A percentile compares a stretch with the other conserved stretches of the same genome.
These are phyloP conservation scores for Paracentrotus lividus DNA, from an alignment of 53 echinoderm and acorn worm genomes.

Conservation along the genomic window DNA sequence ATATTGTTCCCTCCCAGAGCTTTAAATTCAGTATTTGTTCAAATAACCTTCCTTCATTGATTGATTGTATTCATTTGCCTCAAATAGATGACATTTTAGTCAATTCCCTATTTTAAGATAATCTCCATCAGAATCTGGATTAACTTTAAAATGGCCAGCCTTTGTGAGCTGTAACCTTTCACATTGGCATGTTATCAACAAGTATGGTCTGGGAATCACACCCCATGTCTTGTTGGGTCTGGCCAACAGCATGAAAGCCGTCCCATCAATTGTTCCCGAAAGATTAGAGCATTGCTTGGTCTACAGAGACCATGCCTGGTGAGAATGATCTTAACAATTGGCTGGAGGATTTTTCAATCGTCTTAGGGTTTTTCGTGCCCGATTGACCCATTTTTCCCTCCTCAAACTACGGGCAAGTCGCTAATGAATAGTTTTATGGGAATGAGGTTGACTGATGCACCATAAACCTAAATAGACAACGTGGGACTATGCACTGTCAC, in stretches of 20 bases:
- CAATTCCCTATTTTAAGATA: neutral
- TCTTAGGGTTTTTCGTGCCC: constrained; percentile 20
- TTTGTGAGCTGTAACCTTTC: neutral
- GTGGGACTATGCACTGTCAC: constrained; percentile 6
- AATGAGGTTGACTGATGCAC: constrained; percentile 56
- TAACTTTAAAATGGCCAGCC: neutral
- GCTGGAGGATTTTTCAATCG: constrained; percentile 52
- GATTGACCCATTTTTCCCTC: constrained; percentile 43
- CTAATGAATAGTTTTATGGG: constrained; percentile 47
- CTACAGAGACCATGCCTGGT: constrained; percentile 22
- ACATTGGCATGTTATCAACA: neutral
- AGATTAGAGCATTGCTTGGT: constrained; percentile 50
- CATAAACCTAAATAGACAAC: neutral
- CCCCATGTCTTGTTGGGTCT: constrained; percentile 34
- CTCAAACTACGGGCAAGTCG: constrained; percentile 21
- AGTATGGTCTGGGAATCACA: constrained; percentile 25
- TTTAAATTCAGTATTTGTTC: neutral
- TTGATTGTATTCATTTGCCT: neutral
- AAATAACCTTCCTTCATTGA: neutral
- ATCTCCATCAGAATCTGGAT: neutral
- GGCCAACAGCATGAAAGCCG: constrained; percentile 38
- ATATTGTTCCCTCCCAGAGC: neutral
- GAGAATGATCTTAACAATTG: neutral
- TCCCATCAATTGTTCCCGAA: constrained; percentile 57
- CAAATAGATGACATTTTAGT: neutral